Evolutionary conservation across 2,888 invertebrate species (phyloP).

Genomic region (Nemotelus nigrinus): DNA sequence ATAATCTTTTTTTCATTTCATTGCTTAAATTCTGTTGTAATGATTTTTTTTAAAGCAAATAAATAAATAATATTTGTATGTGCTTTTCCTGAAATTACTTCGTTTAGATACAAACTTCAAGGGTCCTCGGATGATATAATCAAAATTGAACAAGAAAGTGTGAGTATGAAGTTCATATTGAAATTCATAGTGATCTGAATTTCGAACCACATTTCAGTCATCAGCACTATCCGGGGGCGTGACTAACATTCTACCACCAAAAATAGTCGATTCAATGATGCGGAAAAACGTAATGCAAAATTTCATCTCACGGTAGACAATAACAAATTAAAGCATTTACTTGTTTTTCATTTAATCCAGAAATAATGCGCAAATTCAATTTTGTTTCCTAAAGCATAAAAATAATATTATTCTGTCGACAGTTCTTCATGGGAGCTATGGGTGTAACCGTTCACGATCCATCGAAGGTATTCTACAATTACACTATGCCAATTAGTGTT

Average conservation of each 20-base stretch:
- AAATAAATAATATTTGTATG: too few relatives aligned
- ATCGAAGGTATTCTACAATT: constrained; percentile 71
- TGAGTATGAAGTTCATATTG: constrained; percentile 54
- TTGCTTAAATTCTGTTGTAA: too few relatives aligned
- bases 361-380: not conserved
- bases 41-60: too few relatives aligned
- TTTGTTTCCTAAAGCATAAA: not conserved
- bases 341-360: not conserved
- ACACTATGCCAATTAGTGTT: constrained; percentile 79
- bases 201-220: constrained; percentile 11
- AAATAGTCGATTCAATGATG: constrained; percentile 57
- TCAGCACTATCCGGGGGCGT: constrained; percentile 57
- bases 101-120: constrained; percentile 56
- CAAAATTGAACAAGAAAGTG: constrained; percentile 52
- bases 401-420: not conserved
- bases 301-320: not conserved
- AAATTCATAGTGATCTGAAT: not conserved
- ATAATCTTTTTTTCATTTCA: too few relatives aligned
- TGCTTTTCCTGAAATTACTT: too few relatives aligned
- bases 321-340: not conserved
- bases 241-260: constrained; percentile 59
- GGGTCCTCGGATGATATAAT: constrained; percentile 55
- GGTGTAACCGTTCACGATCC: constrained; percentile 62
- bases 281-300: constrained; percentile 54
- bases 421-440: constrained; percentile 62